A percentile compares a stretch with the other conserved stretches of the same genome.
These are phyloP conservation scores for Sycophila sp. DNA, from an alignment of 1,140 invertebrate species.

Conservation along the genomic window DNA sequence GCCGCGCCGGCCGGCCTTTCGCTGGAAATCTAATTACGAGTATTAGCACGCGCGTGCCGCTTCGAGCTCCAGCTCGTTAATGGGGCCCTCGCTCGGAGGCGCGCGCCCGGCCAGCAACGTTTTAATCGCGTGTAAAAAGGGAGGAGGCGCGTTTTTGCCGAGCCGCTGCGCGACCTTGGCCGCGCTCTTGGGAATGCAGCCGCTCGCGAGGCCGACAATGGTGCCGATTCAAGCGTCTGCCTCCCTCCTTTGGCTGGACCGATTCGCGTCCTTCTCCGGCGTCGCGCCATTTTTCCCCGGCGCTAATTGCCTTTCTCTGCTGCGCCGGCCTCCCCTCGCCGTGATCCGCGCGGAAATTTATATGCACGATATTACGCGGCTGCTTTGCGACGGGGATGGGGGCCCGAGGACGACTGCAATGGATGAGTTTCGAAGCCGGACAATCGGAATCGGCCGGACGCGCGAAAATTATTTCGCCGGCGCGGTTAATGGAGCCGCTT, in stretches of 20 bases:
- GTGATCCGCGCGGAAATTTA: conserved; percentile 13
- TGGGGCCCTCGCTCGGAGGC: conserved; percentile 14
- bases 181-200: neutral
- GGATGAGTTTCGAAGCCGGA: too few species aligned
- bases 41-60: neutral
- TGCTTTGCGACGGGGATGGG: too few species aligned
- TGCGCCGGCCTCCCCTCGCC: neutral
- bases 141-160: conserved; percentile 2
- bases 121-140: neutral
- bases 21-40: conserved; percentile 8
- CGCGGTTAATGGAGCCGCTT: too few species aligned
- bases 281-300: conserved; percentile 9
- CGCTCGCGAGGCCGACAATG: neutral
- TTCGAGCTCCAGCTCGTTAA: conserved; percentile 15
- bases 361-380: too few species aligned
- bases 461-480: too few species aligned
- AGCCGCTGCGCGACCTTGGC: neutral
- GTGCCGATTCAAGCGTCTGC: conserved; percentile 7
- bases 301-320: conserved; percentile 33
- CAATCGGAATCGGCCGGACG: too few species aligned
- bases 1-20: neutral
- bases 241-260: too few species aligned
- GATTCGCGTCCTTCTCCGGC: neutral
- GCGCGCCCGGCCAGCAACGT: conserved; percentile 13
- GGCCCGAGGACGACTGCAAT: too few species aligned